Conservation (phyloP, 2,797 vertebrate species). For the Hoplostethus atlanticus region DNA sequence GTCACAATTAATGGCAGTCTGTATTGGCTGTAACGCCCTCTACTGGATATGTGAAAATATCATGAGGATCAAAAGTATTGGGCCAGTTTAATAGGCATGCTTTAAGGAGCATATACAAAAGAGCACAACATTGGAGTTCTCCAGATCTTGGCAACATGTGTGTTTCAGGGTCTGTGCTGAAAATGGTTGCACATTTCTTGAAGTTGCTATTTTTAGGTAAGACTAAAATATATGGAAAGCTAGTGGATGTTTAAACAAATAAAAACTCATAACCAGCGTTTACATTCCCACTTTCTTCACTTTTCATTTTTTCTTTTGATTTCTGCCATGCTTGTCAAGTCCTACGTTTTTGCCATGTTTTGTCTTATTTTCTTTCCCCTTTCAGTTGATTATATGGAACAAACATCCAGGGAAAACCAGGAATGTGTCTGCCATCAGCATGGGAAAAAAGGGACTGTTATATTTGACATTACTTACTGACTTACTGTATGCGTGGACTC, state of each 20-base stretch:
- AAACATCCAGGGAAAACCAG: conserved; percentile 74
- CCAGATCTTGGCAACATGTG: not conserved
- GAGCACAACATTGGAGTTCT: too few relatives aligned
- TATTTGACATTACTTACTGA: conserved; percentile 60
- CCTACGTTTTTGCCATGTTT: conserved; percentile 53
- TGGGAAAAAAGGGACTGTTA: conserved; percentile 66
- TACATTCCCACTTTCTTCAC: conserved; percentile 41
- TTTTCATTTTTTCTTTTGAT: conserved; percentile 34
- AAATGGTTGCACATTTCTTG: too few relatives aligned
- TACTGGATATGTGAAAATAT: not conserved
- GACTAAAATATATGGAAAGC: not conserved
- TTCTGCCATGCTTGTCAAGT: conserved; percentile 38
- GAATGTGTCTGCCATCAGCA: conserved; percentile 76
- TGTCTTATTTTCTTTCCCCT: conserved; percentile 67
- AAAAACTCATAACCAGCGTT: not conserved
- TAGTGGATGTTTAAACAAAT: not conserved
- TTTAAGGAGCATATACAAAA: too few relatives aligned
- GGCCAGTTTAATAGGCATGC: not conserved
- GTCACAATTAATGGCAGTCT: conserved; percentile 2
- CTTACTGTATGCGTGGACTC: conserved; percentile 69
- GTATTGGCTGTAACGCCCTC: not conserved
- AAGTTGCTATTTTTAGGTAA: too few relatives aligned
- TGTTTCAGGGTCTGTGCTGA: not conserved
- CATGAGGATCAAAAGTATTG: not conserved
- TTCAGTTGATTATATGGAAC: conserved; percentile 81